Evolutionary conservation across 53 echinoderm and acorn worm species (phyloP).

Genomic region (Paelopatides confundens): DNA sequence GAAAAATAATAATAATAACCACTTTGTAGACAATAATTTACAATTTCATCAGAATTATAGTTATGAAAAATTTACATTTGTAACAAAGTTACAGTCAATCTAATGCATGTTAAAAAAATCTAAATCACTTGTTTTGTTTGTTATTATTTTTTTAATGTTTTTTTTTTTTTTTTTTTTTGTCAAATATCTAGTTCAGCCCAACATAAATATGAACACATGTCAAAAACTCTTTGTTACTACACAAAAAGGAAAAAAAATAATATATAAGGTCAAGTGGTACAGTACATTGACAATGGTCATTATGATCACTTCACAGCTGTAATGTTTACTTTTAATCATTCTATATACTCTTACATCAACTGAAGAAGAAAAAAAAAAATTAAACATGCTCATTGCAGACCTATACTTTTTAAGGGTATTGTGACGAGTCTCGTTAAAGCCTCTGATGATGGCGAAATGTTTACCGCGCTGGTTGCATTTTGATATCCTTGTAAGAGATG

Average conservation of each 20-base stretch:
- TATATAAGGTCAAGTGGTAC: conserved; percentile 4
- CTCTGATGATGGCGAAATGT: not conserved
- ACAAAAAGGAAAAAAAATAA: conserved; percentile 22
- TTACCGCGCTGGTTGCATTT: not conserved
- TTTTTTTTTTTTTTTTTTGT: conserved; percentile 17
- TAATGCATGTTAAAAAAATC: conserved; percentile 55
- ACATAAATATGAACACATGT: conserved; percentile 52
- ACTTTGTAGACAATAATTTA: conserved; percentile 55
- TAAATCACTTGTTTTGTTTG: conserved; percentile 43
- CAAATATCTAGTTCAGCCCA: conserved; percentile 45
- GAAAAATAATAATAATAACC: conserved; percentile 52
- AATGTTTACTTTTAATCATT: not conserved
- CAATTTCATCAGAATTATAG: conserved; percentile 56
- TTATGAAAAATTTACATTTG: conserved; percentile 56
- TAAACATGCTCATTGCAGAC: conserved; percentile 22
- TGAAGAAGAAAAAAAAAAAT: conserved; percentile 6
- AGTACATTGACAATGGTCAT: conserved; percentile 37
- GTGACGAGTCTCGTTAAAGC: not conserved
- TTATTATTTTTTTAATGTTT: not conserved
- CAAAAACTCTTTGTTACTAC: conserved; percentile 29
- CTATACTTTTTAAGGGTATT: not conserved
- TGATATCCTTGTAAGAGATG: not conserved
- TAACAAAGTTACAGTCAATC: conserved; percentile 52
- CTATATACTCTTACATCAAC: conserved; percentile 21
- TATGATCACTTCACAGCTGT: too few relatives aligned